phyloP scores from a whole-genome alignment of 2,888 invertebrate genomes.

The Phragmatobia fuliginosa region DNA sequence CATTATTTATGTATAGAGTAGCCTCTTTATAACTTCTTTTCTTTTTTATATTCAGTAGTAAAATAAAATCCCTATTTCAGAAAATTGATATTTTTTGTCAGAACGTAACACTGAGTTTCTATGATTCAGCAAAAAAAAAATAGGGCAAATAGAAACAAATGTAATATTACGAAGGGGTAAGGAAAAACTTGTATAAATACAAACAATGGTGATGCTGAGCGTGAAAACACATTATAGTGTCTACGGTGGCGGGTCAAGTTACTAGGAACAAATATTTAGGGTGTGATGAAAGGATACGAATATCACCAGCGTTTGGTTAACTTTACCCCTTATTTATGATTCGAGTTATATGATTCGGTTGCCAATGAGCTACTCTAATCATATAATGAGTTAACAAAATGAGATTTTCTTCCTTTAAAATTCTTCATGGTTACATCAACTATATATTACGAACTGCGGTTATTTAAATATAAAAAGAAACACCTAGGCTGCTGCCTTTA shows the following conservation, averaged over 20 bases:
- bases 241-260: slow-evolving; percentile 47
- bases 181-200: slow-evolving; percentile 40
- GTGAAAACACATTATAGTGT: slow-evolving; percentile 46
- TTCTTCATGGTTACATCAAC: not conserved
- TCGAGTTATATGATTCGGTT: too few relatives aligned
- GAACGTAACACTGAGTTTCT: slow-evolving; percentile 25
- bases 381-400: not conserved
- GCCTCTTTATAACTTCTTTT: slow-evolving; percentile 25
- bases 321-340: not conserved
- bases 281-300: slow-evolving; percentile 31
- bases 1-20: slow-evolving; percentile 45
- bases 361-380: not conserved
- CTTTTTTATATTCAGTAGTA: slow-evolving; percentile 23
- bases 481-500: too few relatives aligned
- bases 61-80: slow-evolving; percentile 20
- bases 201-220: slow-evolving; percentile 41
- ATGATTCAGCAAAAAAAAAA: slow-evolving; percentile 47
- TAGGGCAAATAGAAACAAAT: slow-evolving; percentile 42
- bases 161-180: slow-evolving; percentile 39
- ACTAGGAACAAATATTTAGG: slow-evolving; percentile 44
- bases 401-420: not conserved
- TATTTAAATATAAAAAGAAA: not conserved
- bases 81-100: slow-evolving; percentile 18
- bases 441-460: not conserved
- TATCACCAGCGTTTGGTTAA: slow-evolving; percentile 16